Evolutionary conservation across 2,797 vertebrate genomes (phyloP).

Genomic region (Hylomyscus alleni): DNA sequence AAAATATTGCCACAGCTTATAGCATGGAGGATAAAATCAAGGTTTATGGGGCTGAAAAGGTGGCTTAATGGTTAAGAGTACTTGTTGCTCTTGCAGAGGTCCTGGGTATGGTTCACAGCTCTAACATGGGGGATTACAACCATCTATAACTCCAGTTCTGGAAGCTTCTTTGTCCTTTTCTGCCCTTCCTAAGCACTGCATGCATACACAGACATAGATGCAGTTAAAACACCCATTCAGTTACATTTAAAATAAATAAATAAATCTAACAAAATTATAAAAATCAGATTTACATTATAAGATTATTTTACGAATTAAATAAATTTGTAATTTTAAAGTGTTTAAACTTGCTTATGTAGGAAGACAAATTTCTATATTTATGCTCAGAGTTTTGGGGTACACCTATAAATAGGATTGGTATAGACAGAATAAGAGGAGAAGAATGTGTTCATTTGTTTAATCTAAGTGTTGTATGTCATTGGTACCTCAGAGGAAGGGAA

Average conservation of each 20-base stretch:
- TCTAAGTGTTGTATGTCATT: neutral
- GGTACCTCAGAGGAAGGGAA: neutral
- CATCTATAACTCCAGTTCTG: neutral
- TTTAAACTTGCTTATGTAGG: neutral
- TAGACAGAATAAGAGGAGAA: neutral
- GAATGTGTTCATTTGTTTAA: neutral
- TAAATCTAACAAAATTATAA: neutral
- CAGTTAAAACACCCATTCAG: neutral
- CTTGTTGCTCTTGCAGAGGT: neutral
- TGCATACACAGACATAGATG: neutral
- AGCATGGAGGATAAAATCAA: neutral
- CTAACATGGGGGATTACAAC: neutral
- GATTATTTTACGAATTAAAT: conserved; percentile 19
- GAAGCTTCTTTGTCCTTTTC: neutral
- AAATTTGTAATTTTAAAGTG: neutral
- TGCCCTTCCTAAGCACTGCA: neutral
- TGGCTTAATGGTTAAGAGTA: neutral
- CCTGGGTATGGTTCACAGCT: neutral
- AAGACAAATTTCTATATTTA: neutral
- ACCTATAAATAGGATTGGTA: neutral
- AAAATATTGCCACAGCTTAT: neutral
- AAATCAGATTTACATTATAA: neutral
- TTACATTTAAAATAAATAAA: neutral
- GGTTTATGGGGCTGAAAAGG: neutral
- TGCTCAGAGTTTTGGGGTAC: neutral